Conservation (phyloP, 1,140 invertebrate species). For the Drosophila subobscura region DNA sequence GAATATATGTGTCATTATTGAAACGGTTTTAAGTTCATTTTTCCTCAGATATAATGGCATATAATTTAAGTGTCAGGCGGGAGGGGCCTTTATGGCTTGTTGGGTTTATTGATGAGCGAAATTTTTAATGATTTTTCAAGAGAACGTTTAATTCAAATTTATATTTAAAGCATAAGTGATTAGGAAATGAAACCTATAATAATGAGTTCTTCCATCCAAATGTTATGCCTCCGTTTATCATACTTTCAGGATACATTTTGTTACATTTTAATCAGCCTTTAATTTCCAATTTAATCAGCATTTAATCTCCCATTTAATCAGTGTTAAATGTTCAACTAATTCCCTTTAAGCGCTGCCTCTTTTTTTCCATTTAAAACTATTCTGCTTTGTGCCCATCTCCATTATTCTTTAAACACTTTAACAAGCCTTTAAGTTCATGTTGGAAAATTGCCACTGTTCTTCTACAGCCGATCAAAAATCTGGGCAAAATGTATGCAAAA, state of each 20-base stretch:
- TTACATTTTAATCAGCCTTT: no score
- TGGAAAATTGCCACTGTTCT: constrained; percentile 61
- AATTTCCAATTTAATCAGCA: no score
- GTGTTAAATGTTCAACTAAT: no score
- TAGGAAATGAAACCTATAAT: no score
- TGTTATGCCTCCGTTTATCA: no score
- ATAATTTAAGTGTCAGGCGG: constrained; percentile 5
- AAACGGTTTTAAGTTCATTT: constrained; percentile 36
- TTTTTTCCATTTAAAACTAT: neutral
- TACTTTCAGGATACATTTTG: no score
- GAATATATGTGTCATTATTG: constrained; percentile 46
- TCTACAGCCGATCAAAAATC: constrained; percentile 56
- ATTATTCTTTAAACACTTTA: constrained; percentile 39
- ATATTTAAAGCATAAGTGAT: no score
- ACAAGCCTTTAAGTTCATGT: constrained; percentile 29
- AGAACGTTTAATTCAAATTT: neutral
- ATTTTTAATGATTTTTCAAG: constrained; percentile 5
- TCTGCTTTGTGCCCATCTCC: neutral
- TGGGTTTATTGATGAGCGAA: constrained; percentile 35
- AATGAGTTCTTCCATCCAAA: no score
- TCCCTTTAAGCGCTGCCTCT: neutral
- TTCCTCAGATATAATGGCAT: constrained; percentile 38
- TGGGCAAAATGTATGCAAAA: constrained; percentile 72
- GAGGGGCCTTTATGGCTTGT: constrained; percentile 37
- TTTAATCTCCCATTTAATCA: no score